A percentile compares a stretch with the other conserved stretches of the same genome.
Conservation (phyloP, 2,113 vertebrate species). For the Periophthalmus modestus region DNA sequence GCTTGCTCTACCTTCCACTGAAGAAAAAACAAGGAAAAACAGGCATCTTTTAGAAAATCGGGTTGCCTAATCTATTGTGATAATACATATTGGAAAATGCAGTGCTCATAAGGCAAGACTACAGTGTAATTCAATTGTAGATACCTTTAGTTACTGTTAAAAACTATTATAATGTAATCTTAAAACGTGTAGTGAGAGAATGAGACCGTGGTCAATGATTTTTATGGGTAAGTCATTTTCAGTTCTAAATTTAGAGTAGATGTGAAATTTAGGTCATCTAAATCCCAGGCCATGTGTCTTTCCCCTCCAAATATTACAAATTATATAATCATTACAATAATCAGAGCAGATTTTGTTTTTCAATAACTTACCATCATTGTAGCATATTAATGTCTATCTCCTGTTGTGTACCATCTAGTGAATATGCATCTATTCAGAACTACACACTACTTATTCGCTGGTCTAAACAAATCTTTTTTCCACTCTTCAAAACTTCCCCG, state of each 20-base stretch:
- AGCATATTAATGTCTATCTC: slow-evolving; percentile 36
- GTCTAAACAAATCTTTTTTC: slow-evolving; percentile 78
- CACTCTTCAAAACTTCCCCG: slow-evolving; percentile 66
- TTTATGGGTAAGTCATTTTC: too few relatives aligned
- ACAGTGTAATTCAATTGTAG: neutral
- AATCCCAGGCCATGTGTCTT: neutral
- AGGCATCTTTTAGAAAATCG: neutral
- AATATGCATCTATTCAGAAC: slow-evolving; percentile 13
- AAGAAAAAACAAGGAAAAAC: neutral
- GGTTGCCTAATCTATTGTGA: neutral
- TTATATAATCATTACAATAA: neutral
- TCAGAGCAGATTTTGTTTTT: neutral
- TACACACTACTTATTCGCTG: slow-evolving; percentile 55
- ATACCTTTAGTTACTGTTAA: too few relatives aligned
- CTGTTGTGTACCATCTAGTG: slow-evolving; percentile 20
- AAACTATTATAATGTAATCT: too few relatives aligned
- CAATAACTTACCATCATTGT: neutral
- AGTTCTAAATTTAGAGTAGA: too few relatives aligned
- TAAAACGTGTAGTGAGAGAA: too few relatives aligned
- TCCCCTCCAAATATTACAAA: neutral
- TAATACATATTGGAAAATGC: neutral
- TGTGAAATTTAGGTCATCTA: too few relatives aligned
- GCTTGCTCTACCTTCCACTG: neutral
- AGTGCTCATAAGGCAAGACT: neutral
- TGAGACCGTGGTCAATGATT: too few relatives aligned